These are phyloP conservation scores for Tauraco hartlaubi DNA, from an alignment of 2,797 vertebrate species.

Conservation along the genomic window DNA sequence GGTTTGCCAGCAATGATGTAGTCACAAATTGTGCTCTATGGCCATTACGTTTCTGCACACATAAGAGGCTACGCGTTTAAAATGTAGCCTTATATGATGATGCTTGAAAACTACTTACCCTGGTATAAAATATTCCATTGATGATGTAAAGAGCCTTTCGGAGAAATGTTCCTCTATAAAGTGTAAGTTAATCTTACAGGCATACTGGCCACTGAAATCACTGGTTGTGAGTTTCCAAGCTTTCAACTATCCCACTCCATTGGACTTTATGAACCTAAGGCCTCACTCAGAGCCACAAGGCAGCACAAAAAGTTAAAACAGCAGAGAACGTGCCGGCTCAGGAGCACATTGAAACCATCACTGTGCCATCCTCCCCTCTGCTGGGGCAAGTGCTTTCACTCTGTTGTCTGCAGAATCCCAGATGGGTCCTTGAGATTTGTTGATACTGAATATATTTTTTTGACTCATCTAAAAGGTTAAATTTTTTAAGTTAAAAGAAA, in stretches of 20 bases:
- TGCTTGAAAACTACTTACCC: neutral
- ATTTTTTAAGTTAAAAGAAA: neutral
- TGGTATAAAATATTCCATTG: neutral
- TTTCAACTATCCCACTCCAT: neutral
- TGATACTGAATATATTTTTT: neutral
- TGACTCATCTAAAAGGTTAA: neutral
- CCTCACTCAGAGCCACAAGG: neutral
- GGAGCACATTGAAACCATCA: neutral
- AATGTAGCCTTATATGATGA: neutral
- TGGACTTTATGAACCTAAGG: neutral
- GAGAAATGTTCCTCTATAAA: neutral
- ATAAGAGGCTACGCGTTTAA: neutral
- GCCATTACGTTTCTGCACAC: neutral
- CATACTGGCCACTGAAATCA: neutral
- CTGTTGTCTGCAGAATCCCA: neutral
- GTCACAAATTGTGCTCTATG: neutral
- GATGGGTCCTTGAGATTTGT: neutral
- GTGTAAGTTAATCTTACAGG: neutral
- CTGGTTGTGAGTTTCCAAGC: neutral
- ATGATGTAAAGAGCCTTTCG: neutral
- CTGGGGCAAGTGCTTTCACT: neutral
- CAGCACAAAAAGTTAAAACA: neutral
- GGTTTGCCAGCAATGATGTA: neutral
- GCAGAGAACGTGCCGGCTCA: neutral
- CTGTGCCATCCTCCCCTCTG: neutral